Evolutionary conservation across 1,140 invertebrate genomes (phyloP), one percentile per base, ranked within the genome.

Genomic region (Formica selysi): DNA sequence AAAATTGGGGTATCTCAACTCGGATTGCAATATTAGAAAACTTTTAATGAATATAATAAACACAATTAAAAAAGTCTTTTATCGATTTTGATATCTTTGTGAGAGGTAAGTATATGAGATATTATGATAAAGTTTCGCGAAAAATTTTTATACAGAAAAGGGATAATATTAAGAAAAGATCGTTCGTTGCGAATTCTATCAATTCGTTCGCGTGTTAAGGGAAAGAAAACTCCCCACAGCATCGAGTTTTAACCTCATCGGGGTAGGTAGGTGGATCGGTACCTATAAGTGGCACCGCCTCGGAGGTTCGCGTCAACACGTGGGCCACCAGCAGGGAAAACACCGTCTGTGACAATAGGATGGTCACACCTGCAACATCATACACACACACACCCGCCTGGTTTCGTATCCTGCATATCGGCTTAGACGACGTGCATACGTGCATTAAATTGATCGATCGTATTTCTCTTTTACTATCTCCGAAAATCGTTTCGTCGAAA

Each of bases 341-440:
- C 96, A 99, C 98, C 96, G 99, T 99, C 97, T 99, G 97, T 94
- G 99, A 99, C 96, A 99, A 98, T 95, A 99, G 97, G 96, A 99
- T 99, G 96, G 98, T 99, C 95, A 99, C 98, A 97, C 98, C 98
- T 99, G 98, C 93, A 98, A 98, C 96, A 96, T 94, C 93, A 92
- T 94, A 95, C 91, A 95, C 93, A 93, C 92, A 92, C 92, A 92
- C 94, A 92, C 93, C 90, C 89, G 88, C 87, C 90, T 90, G 68
- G 29, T 84, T 90, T 68, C 62, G 85, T 65, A 38, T 59, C 54
- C 70, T 78, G 57, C 32, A 94, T 74, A 59, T 94, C 92, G 91
- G 91, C 93, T 91, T 91, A 91, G 91, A 89, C 88, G 92, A 91
- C 76, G 86, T 90, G 91, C 92, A 92, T 88, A 73, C 86, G 91